phyloP scores from a whole-genome alignment of 2,797 vertebrate species.

The Dendrocincla tyrannina region DNA sequence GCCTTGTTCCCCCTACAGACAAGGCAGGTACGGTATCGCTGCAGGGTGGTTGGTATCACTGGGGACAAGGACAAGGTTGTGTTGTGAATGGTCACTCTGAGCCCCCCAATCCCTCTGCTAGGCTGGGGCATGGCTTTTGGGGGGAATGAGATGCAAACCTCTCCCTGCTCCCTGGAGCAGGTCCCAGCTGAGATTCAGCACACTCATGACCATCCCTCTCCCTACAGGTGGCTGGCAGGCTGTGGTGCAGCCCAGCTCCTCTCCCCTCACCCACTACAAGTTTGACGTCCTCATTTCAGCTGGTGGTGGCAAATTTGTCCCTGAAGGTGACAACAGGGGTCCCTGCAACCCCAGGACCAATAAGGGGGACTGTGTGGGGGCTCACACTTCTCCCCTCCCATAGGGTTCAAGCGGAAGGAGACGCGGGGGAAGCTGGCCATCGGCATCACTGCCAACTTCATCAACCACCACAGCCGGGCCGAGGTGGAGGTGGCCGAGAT shows the following conservation, averaged over 20 bases:
- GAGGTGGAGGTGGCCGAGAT: constrained; percentile 92
- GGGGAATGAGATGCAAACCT: background rate
- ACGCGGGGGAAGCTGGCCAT: constrained; percentile 92
- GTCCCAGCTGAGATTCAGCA: background rate
- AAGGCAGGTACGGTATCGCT: background rate
- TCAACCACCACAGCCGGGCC: constrained; percentile 82
- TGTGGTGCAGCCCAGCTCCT: constrained; percentile 78
- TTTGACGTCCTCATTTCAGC: constrained; percentile 93
- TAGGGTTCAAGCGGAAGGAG: constrained; percentile 91
- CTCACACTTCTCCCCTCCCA: background rate
- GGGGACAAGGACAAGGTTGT: background rate
- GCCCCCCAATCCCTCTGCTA: background rate
- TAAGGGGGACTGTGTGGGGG: fast-evolving
- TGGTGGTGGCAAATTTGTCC: constrained; percentile 88
- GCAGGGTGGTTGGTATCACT: background rate
- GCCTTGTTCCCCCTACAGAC: constrained; percentile 67
- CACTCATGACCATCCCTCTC: background rate
- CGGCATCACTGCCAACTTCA: constrained; percentile 92
- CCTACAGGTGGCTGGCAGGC: constrained; percentile 82
- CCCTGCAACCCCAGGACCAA: fast-evolving
- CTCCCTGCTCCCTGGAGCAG: background rate
- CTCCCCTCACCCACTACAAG: constrained; percentile 80
- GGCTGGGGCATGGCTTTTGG: fast-evolving
- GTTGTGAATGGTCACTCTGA: background rate
- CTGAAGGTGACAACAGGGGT: constrained; percentile 79